Base-by-base conservation (phyloP, 2,888 invertebrate species). In the Hirtodrosophila cameraria region DNA sequence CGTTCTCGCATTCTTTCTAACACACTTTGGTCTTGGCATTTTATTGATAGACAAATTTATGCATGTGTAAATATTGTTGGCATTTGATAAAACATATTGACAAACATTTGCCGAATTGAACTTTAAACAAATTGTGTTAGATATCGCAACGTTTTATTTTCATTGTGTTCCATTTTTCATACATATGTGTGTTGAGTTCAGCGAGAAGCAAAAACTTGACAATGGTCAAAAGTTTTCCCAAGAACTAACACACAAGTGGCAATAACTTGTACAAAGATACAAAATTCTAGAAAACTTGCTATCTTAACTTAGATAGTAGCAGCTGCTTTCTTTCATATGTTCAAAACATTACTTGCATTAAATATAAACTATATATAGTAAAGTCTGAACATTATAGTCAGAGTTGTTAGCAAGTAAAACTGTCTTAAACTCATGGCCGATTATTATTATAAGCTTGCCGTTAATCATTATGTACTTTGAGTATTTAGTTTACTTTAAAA, bases 61-160 rank as follows among this genome's bases (percentile, higher is more conserved):
- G 75, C 72, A 78, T 75, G 65, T 72, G 65, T 61, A 78, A 80
- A 84, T 76, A 84, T 86, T 79, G 76, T 76, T 76, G 67, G 70
- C 74, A 64, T 79, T 63, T 55, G 72, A 75, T 83, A 77, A 77
- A 83, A 77, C 83, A 80, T 86, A 83, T 86, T 86, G 82, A 83
- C 82, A 85, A 84, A 80, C 77, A 80, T 82, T 85, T 75, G 63
- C 72, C 63, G 68, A 79, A 75, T 85, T 60, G 63, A 65, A 75
- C 65, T 78, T 75, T 67, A 73, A 83, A 69, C 77, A 79, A 82
- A 85, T 86, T 79, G 65, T 42, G 49, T 18, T 48, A 52, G 65
- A 65, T 69, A 50, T 59, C 46, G 35, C 46, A 33, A 70, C 58
- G 41, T 54, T 72, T 54, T 41, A 46, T 54, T 42, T 5, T 12